Evolutionary conservation across 2,113 vertebrate genomes (phyloP).

Genomic region (Leptodactylus fuscus): DNA sequence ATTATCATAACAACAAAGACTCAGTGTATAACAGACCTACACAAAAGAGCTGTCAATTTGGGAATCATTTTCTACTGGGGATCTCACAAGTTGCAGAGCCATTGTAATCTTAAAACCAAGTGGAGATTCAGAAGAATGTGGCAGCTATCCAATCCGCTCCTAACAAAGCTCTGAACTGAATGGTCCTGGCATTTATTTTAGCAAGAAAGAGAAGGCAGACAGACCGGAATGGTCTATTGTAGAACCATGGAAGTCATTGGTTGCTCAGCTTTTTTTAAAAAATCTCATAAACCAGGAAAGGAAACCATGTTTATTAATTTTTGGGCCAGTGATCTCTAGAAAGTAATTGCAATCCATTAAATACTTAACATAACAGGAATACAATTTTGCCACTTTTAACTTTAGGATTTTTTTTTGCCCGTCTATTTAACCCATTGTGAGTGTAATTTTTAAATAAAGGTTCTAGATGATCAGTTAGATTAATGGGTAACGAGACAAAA

Average conservation of each 20-base stretch:
- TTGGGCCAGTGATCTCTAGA: neutral
- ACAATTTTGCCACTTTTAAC: neutral
- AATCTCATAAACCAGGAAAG: neutral
- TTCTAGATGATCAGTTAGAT: no score
- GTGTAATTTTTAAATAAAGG: neutral
- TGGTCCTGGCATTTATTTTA: neutral
- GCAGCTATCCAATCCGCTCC: neutral
- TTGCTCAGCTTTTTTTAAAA: neutral
- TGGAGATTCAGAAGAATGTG: neutral
- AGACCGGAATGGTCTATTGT: neutral
- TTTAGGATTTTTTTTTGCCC: neutral
- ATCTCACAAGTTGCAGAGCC: neutral
- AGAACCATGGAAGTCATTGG: neutral
- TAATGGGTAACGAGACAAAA: no score
- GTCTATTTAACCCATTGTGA: neutral
- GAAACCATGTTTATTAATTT: neutral
- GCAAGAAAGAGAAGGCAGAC: neutral
- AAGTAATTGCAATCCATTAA: neutral
- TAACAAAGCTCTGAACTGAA: constrained; percentile 4
- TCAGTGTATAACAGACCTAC: neutral
- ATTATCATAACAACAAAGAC: constrained; percentile 7
- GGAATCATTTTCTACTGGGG: neutral
- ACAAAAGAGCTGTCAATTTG: constrained; percentile 15
- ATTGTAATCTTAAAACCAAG: neutral
- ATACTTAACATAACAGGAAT: neutral